Conservation (phyloP, 1,140 invertebrate genomes). For the Leucophenga varia region DNA sequence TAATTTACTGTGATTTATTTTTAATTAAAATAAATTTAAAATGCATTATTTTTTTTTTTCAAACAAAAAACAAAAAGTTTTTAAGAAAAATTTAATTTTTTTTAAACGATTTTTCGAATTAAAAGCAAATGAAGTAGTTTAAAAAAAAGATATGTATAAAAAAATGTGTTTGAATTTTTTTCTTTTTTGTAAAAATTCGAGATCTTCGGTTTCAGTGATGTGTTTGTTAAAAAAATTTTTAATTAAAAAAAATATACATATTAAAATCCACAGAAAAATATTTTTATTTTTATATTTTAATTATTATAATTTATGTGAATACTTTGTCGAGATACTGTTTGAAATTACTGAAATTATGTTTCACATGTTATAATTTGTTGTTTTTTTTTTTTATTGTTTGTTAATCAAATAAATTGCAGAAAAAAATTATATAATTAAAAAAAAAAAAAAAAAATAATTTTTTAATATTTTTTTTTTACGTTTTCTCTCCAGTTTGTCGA, state of each 20-base stretch:
- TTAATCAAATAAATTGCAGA: no score
- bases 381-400: constrained; percentile 4
- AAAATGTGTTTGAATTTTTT: constrained; percentile 17
- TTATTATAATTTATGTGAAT: no score
- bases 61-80: no score
- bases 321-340: no score
- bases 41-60: no score
- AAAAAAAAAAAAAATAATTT: constrained; percentile 5
- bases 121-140: no score
- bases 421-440: constrained; percentile 18
- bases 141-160: no score
- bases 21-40: no score
- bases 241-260: constrained; percentile 33
- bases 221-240: constrained; percentile 18
- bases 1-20: constrained; percentile 20
- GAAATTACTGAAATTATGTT: no score
- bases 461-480: constrained; percentile 8
- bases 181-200: constrained; percentile 26
- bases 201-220: constrained; percentile 27
- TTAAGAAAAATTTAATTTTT: constrained; percentile 3
- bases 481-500: constrained; percentile 21
- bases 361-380: constrained; percentile 11
- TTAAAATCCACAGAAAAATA: no score
- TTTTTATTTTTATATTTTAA: no score
- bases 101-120: no score